Conservation (phyloP, 2,113 vertebrate species). For the Atlantisia rogersi region DNA sequence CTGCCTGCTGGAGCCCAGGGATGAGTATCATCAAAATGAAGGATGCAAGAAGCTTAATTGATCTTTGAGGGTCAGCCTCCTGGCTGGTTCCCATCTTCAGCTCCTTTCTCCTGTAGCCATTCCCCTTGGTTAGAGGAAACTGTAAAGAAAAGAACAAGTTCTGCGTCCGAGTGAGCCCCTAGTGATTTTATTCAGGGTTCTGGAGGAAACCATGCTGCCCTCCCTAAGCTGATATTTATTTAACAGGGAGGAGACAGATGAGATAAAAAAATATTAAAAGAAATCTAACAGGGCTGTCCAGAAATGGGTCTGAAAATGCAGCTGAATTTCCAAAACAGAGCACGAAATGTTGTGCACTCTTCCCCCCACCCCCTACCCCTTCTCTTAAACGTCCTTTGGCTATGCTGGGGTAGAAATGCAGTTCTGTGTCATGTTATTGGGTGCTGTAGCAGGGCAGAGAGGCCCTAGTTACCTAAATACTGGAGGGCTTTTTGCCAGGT, state of each 20-base stretch:
- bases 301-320: background rate
- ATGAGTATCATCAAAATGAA: background rate
- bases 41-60: background rate
- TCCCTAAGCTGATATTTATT: background rate
- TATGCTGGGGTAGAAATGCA: no score
- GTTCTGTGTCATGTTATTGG: fast-evolving
- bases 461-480: background rate
- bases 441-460: background rate
- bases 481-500: background rate
- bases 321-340: background rate
- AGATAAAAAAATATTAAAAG: background rate
- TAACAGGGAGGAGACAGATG: background rate
- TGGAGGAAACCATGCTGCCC: background rate
- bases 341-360: background rate
- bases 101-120: background rate
- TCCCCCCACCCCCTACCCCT: no score
- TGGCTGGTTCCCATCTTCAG: background rate
- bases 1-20: background rate
- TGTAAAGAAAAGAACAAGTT: background rate
- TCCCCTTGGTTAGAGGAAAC: background rate
- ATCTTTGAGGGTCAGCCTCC: background rate
- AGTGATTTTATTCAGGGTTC: background rate
- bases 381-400: background rate
- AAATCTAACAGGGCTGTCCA: background rate
- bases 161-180: background rate